These are phyloP conservation scores for Nebria ingens DNA, from an alignment of 1,140 invertebrate genomes.

Conservation along the genomic window DNA sequence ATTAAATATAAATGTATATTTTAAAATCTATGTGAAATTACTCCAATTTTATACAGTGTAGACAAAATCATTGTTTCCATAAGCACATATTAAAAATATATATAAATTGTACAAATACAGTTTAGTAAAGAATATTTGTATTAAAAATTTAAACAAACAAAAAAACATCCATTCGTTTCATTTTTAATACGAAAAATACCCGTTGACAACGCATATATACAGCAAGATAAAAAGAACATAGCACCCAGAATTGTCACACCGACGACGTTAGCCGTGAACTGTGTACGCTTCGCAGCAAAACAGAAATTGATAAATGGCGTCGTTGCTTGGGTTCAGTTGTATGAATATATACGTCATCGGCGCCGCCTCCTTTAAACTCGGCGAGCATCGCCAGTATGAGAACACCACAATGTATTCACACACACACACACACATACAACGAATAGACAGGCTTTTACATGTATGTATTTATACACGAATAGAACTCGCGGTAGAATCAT, in stretches of 20 bases:
- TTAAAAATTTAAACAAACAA: neutral
- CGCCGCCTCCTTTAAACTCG: neutral
- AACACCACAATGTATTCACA: neutral
- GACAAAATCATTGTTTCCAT: neutral
- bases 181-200: neutral
- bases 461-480: neutral
- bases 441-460: neutral
- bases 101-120: too few relatives aligned
- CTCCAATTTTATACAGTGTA: neutral
- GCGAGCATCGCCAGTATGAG: neutral
- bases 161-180: neutral
- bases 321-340: neutral
- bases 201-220: neutral
- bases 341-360: neutral
- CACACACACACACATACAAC: neutral
- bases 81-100: too few relatives aligned
- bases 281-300: slow-evolving; percentile 1
- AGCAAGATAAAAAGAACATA: neutral
- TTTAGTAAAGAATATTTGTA: too few relatives aligned
- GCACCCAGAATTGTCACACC: neutral
- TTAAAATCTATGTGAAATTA: too few relatives aligned
- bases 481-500: neutral
- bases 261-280: too few relatives aligned
- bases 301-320: slow-evolving; percentile 6
- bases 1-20: too few relatives aligned